phyloP scores from a whole-genome alignment of 2,113 vertebrate genomes.

The Bubo blakistoni region DNA sequence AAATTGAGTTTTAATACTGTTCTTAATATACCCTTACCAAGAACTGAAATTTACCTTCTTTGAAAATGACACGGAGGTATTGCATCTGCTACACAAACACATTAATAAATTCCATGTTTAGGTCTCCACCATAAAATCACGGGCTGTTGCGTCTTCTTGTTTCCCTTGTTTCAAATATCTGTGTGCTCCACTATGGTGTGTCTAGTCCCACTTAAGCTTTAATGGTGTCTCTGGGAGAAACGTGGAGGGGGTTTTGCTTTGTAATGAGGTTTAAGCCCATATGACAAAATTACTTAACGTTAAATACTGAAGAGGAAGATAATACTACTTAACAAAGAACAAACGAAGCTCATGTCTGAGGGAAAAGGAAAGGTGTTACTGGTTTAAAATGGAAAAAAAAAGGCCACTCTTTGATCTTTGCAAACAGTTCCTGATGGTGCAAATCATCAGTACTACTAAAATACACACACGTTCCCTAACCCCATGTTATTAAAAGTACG shows the following conservation, averaged over 20 bases:
- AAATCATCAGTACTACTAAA: not conserved
- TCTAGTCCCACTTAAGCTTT: not conserved
- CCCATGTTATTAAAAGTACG: not conserved
- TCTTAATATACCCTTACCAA: slow-evolving; percentile 38
- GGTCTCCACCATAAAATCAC: not conserved
- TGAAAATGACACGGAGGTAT: slow-evolving; percentile 49
- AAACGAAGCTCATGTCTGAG: not conserved
- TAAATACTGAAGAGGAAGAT: not conserved
- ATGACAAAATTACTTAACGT: not conserved
- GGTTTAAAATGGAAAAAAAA: not conserved
- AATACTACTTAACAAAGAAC: not conserved
- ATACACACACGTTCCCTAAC: not conserved
- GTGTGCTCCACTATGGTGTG: not conserved
- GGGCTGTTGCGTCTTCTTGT: not conserved
- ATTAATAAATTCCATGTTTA: slow-evolving; percentile 45
- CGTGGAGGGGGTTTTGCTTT: not conserved
- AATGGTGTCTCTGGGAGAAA: not conserved
- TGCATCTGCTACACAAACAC: slow-evolving; percentile 37
- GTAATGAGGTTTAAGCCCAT: not conserved
- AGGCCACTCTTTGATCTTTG: not conserved
- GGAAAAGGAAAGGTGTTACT: not conserved
- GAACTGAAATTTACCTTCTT: slow-evolving; percentile 10
- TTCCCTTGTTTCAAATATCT: not conserved
- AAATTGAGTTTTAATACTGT: not conserved
- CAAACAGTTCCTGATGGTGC: not conserved